Evolutionary conservation across 2,888 invertebrate species (phyloP), one percentile per base, ranked within the genome.

Genomic region (Miltochrista miniata): DNA sequence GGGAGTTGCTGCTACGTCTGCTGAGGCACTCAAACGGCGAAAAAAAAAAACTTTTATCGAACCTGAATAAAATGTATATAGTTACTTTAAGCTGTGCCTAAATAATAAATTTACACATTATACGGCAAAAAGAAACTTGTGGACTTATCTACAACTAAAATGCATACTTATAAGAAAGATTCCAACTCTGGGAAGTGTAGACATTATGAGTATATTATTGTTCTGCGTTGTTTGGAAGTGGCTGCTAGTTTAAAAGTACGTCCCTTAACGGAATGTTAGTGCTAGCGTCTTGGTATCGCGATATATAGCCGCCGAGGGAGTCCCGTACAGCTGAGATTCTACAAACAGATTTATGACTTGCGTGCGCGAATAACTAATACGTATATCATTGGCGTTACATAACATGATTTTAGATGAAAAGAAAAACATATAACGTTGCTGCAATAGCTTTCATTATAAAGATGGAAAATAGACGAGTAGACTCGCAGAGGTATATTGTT

Each of bases 291-390:
- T 71, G 79, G 77, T 85, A 87, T 83, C 76, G 81, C 85, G 79
- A 90, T 90, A 81, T 90, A 91, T 88, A 83, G 82, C 81, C 80
- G 85, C 76, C 88, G 71, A 62, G 90, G 90, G 90, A 90, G 72
- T 62, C 56, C 34, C 61, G 64, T 61, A 59, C 83, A 83, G 85
- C 88, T 83, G 86, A 87, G 88, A 85, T 89, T 90, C 71, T 43
- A 83, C 84, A 78, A 79, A 72, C 74, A 83, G 87, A 90, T 90
- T 90, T 90, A 90, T 87, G 75, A 74, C 77, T 71, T 61, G 70
- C 75, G 74, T 78, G 74, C 71, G 80, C 74, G 80, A 85, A 83
- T 85, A 35, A 86, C 81, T 84, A 82, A 85, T 55, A 60, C 51
- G 45, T 56, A 55, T 53, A 53, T 61, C 44, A 31, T 31, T 5